Evolutionary conservation across 2,113 vertebrate genomes (phyloP).

Genomic region (Poecile atricapillus): DNA sequence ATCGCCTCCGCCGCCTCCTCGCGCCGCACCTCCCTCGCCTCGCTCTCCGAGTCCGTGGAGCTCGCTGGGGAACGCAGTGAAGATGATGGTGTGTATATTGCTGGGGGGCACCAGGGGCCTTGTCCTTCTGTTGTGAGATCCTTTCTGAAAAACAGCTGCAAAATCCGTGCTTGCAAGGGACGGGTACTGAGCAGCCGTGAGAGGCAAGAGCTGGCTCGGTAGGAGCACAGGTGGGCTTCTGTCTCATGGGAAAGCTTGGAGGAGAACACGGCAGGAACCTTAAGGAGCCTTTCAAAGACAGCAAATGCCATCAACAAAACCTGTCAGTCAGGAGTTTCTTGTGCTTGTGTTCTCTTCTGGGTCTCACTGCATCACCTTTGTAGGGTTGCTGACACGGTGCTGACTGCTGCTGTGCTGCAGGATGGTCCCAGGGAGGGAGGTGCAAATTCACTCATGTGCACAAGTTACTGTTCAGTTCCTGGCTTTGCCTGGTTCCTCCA

Average conservation of each 20-base stretch:
- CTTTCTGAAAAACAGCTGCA: neutral
- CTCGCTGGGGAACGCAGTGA: slow-evolving; percentile 88
- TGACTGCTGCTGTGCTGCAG: neutral
- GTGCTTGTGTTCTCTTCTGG: neutral
- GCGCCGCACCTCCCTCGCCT: slow-evolving; percentile 91
- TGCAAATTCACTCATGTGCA: neutral
- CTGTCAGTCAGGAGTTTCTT: neutral
- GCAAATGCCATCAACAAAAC: neutral
- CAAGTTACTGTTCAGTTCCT: neutral
- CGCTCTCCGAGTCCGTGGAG: slow-evolving; percentile 91
- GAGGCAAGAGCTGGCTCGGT: neutral
- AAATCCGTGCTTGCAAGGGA: fast-evolving
- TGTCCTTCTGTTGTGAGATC: neutral
- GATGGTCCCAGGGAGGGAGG: neutral
- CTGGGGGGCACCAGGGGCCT: neutral
- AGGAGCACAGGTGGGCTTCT: neutral
- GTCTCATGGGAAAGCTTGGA: neutral
- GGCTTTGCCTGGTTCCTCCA: neutral
- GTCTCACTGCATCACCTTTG: neutral
- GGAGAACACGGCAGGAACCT: neutral
- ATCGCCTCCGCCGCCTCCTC: slow-evolving; percentile 92
- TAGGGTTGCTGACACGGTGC: neutral
- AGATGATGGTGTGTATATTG: slow-evolving; percentile 84
- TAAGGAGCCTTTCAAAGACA: neutral
- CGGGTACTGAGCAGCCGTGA: neutral